Conservation (phyloP, 2,888 invertebrate species). For the Beris morrisii region DNA sequence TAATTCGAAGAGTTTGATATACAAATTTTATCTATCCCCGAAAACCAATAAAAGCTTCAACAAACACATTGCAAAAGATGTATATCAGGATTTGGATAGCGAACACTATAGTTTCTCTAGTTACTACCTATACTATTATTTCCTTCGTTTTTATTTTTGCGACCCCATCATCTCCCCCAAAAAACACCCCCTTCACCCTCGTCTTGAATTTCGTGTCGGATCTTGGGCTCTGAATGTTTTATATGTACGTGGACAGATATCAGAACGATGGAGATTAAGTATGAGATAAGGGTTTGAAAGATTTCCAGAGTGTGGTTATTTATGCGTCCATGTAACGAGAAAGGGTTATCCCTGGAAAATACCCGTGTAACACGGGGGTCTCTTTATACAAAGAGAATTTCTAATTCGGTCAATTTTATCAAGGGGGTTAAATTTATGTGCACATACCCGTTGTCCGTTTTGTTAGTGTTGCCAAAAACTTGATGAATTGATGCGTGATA, state of each 20-base stretch:
- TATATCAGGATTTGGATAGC: slow-evolving; percentile 11
- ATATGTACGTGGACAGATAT: slow-evolving; percentile 9
- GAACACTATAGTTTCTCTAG: background rate
- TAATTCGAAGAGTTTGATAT: slow-evolving; percentile 26
- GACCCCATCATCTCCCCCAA: background rate
- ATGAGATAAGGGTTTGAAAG: slow-evolving; percentile 29
- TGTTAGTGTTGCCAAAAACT: background rate
- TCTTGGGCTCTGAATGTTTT: background rate
- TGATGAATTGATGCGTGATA: no score
- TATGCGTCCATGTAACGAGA: slow-evolving; percentile 3
- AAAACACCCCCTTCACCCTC: background rate
- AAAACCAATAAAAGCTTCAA: slow-evolving; percentile 37
- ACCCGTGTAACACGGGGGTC: background rate
- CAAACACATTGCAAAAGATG: slow-evolving; percentile 33
- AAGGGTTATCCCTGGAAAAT: slow-evolving; percentile 12
- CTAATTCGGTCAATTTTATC: no score
- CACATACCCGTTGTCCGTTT: no score
- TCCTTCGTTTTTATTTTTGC: slow-evolving; percentile 1
- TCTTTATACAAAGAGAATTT: no score
- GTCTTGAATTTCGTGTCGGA: background rate
- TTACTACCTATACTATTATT: background rate
- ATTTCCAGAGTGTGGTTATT: slow-evolving; percentile 25
- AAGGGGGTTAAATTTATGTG: no score
- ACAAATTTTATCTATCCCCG: slow-evolving; percentile 35
- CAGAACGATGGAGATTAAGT: slow-evolving; percentile 24